Evolutionary conservation across 1,140 invertebrate species (phyloP).

Genomic region (Ostrea edulis): DNA sequence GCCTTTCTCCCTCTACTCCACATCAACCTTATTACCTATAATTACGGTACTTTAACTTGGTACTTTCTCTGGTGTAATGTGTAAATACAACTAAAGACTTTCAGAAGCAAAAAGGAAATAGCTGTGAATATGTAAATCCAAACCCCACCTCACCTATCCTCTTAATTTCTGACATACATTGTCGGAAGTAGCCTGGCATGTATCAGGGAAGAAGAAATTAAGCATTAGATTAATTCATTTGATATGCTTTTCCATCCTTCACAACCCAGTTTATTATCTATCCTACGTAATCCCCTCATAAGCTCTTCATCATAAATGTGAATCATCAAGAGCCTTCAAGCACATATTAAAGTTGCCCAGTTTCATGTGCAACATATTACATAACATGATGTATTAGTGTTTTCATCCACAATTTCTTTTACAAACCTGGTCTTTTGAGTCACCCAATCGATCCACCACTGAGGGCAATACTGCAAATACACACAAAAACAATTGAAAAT

Average conservation of each 20-base stretch:
- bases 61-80: no score
- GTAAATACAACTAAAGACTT: no score
- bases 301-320: not conserved
- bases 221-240: not conserved
- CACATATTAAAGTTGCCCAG: not conserved
- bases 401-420: slow-evolving; percentile 8
- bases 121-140: no score
- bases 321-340: not conserved
- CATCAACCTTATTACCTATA: no score
- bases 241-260: not conserved
- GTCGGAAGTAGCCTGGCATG: no score
- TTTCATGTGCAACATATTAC: not conserved
- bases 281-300: not conserved
- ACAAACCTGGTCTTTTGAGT: slow-evolving; percentile 79
- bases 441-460: slow-evolving; percentile 89
- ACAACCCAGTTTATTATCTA: not conserved
- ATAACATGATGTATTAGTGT: not conserved
- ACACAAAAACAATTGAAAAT: not conserved
- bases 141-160: no score
- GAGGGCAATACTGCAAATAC: slow-evolving; percentile 86
- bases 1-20: no score
- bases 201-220: not conserved
- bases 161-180: no score
- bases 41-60: no score
- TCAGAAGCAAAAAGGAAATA: no score